Conservation (phyloP, 1,140 invertebrate species). For the Aradophagus sp. region DNA sequence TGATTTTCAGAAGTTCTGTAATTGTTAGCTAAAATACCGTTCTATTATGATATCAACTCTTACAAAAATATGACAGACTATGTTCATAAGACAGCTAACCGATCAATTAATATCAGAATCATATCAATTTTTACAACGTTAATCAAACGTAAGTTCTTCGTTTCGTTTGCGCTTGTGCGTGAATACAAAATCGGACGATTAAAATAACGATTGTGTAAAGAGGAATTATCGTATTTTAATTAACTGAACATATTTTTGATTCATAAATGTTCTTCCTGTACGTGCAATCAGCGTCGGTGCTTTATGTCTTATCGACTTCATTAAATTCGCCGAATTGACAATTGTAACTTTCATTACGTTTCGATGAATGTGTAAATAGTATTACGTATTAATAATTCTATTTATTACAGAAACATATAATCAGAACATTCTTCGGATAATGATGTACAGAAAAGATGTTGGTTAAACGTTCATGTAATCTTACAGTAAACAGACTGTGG, state of each 20-base stretch:
- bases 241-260: too few relatives aligned
- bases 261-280: too few relatives aligned
- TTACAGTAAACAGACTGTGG: neutral
- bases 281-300: too few relatives aligned
- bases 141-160: slow-evolving; percentile 10
- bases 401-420: slow-evolving; percentile 29
- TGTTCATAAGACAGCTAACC: slow-evolving; percentile 9
- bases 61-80: slow-evolving; percentile 41
- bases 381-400: slow-evolving; percentile 39
- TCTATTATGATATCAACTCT: slow-evolving; percentile 18
- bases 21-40: slow-evolving; percentile 29
- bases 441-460: slow-evolving; percentile 20
- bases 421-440: slow-evolving; percentile 11
- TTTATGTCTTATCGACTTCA: slow-evolving; percentile 15
- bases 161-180: too few relatives aligned
- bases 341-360: slow-evolving; percentile 43
- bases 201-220: too few relatives aligned
- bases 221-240: too few relatives aligned
- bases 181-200: too few relatives aligned
- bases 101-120: neutral
- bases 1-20: too few relatives aligned
- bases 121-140: slow-evolving; percentile 2
- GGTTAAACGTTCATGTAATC: slow-evolving; percentile 13
- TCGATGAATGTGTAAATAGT: slow-evolving; percentile 26
- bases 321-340: slow-evolving; percentile 26